Evolutionary conservation across 1,140 invertebrate genomes (phyloP).

Genomic region (Ceratina japonica): DNA sequence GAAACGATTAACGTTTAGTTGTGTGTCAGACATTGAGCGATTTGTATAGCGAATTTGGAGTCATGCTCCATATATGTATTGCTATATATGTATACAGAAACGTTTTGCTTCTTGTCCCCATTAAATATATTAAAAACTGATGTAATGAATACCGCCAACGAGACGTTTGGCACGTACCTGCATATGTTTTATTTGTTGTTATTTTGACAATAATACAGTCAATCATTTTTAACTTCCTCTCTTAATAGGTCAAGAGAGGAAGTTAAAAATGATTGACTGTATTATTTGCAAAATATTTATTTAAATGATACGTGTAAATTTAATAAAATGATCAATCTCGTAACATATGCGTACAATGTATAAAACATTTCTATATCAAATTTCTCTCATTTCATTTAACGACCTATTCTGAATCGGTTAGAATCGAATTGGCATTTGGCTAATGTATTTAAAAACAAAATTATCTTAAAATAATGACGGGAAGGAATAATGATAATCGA

Average conservation of each 20-base stretch:
- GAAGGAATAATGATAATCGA: no score
- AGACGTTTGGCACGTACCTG: no score
- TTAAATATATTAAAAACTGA: conserved; percentile 18
- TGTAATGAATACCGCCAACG: conserved; percentile 10
- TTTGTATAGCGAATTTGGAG: background rate
- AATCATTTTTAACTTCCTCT: no score
- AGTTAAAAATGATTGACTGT: conserved; percentile 19
- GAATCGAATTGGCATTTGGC: no score
- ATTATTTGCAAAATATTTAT: conserved; percentile 56
- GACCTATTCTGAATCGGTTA: background rate
- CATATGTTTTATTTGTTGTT: no score
- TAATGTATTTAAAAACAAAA: no score
- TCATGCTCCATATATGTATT: conserved; percentile 5
- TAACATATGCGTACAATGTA: conserved; percentile 5
- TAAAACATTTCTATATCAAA: conserved; percentile 17
- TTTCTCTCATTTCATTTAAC: conserved; percentile 1
- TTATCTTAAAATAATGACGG: no score
- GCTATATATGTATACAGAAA: conserved; percentile 7
- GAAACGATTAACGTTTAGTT: no score
- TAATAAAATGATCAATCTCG: conserved; percentile 47
- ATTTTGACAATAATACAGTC: no score
- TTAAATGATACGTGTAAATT: conserved; percentile 57
- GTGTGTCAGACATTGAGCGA: background rate
- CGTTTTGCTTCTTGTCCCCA: conserved; percentile 13
- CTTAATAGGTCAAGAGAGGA: no score